Evolutionary conservation across 2,797 vertebrate species (phyloP), one percentile per base, ranked within the genome.

Genomic region (Typhlichthys subterraneus): DNA sequence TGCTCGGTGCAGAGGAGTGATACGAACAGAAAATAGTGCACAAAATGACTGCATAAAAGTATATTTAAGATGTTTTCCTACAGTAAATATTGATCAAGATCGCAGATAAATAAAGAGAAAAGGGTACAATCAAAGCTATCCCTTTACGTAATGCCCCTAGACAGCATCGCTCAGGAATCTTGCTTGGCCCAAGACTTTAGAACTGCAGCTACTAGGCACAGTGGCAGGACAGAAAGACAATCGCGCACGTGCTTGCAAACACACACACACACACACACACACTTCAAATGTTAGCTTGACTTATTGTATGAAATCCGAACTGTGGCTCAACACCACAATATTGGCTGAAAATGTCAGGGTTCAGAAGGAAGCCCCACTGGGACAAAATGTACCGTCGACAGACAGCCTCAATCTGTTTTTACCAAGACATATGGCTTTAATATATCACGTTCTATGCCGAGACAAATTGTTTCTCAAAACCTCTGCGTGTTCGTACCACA

Each of bases 311-410:
- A 88, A 86, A 90, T 80, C 82, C 81, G 76, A 84, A 85, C 77
- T 73, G 77, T 72, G 83, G 84, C 87, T 89, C 81, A 87, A 79
- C 81, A 70, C 73, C 48, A 76, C 87, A 91, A 90, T 90, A 89
- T 89, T 90, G 89, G 83, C 75, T 86, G 81, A 78, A 90, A 91
- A 90, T 91, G 89, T 90, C 88, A 87, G 56, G 79, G 84, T 83
- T 88, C 82, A 79, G 72, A 86, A 51, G 79, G 84, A 77, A 87
- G 80, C 79, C 83, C 88, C 81, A 57, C 45, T 73, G 88, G 86
- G 88, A 88, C 82, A 85, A 84, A 88, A 89, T 83, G 88, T 84
- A 85, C 85, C 72, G 76, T 85, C 75, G 70, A 57, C 55, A 65
- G 42, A 83, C 79, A 67, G 76, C 73, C 81, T 82, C 75, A 83